Evolutionary conservation across 2,888 invertebrate genomes (phyloP).

Genomic region (Callinectes sapidus): DNA sequence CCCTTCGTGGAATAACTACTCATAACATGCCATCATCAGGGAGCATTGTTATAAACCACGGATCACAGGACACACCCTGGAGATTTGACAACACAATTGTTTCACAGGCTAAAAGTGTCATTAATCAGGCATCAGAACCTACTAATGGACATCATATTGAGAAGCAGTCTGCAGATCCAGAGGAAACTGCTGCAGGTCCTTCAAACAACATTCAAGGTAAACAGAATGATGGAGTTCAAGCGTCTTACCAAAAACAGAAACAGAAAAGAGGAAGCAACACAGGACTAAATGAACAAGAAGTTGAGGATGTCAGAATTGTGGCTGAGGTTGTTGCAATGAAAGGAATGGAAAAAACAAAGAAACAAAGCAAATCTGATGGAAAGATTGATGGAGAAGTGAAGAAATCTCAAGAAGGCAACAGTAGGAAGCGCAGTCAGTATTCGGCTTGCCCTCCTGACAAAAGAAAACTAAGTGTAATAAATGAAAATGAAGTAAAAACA

Average conservation of each 20-base stretch:
- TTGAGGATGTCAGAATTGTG: conserved; percentile 49
- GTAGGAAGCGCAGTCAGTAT: conserved; percentile 55
- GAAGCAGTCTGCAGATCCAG: conserved; percentile 37
- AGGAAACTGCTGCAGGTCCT: conserved; percentile 55
- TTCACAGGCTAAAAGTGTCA: conserved; percentile 47
- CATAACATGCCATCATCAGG: conserved; percentile 41
- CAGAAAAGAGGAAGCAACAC: conserved; percentile 41
- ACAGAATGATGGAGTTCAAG: not conserved
- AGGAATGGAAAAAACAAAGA: conserved; percentile 12
- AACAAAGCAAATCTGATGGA: conserved; percentile 54
- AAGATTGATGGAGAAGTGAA: conserved; percentile 40
- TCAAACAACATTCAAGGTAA: conserved; percentile 41
- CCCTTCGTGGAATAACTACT: conserved; percentile 48
- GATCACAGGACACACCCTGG: conserved; percentile 63
- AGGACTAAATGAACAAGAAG: conserved; percentile 39
- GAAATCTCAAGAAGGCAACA: conserved; percentile 42
- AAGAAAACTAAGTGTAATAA: conserved; percentile 47
- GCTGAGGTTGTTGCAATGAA: conserved; percentile 48
- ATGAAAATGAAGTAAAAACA: conserved; percentile 41
- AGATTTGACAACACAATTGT: conserved; percentile 63
- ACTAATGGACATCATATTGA: conserved; percentile 51
- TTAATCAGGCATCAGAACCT: not conserved
- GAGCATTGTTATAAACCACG: conserved; percentile 44
- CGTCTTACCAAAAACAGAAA: conserved; percentile 18
- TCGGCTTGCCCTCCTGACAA: conserved; percentile 49